phyloP scores from a whole-genome alignment of 2,888 invertebrate species.

The Diadromus collaris region DNA sequence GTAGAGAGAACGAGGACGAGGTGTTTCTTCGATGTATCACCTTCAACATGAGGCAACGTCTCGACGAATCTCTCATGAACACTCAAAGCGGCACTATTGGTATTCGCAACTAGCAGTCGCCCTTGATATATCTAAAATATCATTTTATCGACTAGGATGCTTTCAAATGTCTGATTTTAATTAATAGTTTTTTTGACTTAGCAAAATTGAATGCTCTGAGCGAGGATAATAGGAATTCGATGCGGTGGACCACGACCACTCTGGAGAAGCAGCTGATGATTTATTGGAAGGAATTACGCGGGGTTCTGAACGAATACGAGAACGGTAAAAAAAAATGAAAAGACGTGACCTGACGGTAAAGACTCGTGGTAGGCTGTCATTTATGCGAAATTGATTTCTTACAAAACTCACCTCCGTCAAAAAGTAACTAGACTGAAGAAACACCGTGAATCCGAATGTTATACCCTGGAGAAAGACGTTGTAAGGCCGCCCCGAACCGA shows the following conservation, averaged over 20 bases:
- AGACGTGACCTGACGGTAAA: background rate
- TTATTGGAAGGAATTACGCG: conserved; percentile 62
- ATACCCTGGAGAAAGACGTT: too few species aligned
- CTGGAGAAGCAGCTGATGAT: conserved; percentile 62
- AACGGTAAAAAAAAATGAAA: conserved; percentile 55
- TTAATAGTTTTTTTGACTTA: conserved; percentile 18
- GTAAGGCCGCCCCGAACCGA: too few species aligned
- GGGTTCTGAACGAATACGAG: conserved; percentile 64
- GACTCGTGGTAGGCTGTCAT: background rate
- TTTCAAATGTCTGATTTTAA: background rate
- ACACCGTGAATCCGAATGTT: too few species aligned
- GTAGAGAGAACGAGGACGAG: conserved; percentile 59
- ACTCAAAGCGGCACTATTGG: conserved; percentile 64
- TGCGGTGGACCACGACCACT: conserved; percentile 54
- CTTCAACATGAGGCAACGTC: conserved; percentile 52
- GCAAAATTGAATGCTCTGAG: conserved; percentile 72
- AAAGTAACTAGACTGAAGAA: too few species aligned
- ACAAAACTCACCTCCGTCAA: too few species aligned
- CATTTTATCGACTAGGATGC: background rate
- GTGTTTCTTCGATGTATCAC: conserved; percentile 62
- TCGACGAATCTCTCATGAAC: conserved; percentile 58
- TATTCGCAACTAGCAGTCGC: conserved; percentile 35
- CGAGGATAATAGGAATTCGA: conserved; percentile 71
- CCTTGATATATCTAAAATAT: background rate
- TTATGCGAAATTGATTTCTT: too few species aligned